Evolutionary conservation across 2,113 vertebrate species (phyloP).

Genomic region (Chelonoidis abingdonii): DNA sequence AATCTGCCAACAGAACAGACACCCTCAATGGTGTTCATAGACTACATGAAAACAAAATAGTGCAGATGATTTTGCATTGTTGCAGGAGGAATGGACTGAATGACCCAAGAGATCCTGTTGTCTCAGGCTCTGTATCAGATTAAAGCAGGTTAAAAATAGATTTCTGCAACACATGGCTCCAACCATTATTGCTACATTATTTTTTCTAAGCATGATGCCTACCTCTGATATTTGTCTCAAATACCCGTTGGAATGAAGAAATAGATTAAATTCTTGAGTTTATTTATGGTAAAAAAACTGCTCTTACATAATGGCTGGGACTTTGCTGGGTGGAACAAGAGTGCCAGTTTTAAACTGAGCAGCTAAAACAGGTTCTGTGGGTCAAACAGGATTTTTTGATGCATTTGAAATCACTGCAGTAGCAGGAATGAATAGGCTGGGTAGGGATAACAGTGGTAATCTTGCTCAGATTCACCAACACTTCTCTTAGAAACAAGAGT

Average conservation of each 20-base stretch:
- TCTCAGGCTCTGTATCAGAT: background rate
- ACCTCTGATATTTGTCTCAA: background rate
- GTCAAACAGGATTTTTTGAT: accelerated
- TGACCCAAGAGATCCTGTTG: background rate
- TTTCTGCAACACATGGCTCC: background rate
- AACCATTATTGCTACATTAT: background rate
- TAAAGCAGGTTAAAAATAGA: background rate
- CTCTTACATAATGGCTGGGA: background rate
- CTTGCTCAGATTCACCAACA: accelerated
- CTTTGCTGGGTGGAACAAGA: background rate
- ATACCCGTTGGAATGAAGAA: background rate
- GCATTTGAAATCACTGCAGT: background rate
- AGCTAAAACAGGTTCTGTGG: background rate
- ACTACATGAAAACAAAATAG: background rate
- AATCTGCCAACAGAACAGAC: background rate
- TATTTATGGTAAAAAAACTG: background rate
- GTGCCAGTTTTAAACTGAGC: background rate
- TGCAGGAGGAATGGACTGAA: background rate
- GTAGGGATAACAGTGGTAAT: background rate
- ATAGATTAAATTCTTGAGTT: background rate
- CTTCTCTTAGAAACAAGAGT: background rate
- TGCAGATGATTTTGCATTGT: background rate
- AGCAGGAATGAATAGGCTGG: background rate
- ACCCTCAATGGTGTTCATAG: background rate
- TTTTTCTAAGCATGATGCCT: background rate